A percentile compares a stretch with the other conserved stretches of the same genome.
Conservation (phyloP, 2,888 invertebrate genomes). For the Dicycla oo region DNA sequence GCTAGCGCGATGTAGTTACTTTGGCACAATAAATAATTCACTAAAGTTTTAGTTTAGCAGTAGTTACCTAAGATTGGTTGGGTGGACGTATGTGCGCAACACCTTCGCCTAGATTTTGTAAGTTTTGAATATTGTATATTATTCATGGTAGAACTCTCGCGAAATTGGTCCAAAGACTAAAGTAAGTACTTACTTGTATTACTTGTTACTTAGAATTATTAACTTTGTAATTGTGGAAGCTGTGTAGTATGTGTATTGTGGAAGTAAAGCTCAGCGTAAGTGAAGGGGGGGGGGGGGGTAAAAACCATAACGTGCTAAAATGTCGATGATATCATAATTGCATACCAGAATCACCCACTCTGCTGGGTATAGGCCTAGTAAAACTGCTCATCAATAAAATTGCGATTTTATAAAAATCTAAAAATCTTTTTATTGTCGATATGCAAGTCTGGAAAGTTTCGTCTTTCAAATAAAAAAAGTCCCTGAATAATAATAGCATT, state of each 20-base stretch:
- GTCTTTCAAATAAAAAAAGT: not conserved
- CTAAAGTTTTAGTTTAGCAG: conserved; percentile 6
- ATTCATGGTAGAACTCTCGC: conserved; percentile 31
- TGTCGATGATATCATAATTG: too few relatives aligned
- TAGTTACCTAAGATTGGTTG: not conserved
- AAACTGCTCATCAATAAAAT: too few relatives aligned
- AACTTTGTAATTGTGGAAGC: conserved; percentile 10
- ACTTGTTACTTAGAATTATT: conserved; percentile 26
- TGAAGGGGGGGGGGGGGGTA: not conserved
- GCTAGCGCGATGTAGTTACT: conserved; percentile 25
- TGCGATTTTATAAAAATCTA: not conserved
- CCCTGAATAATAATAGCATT: not conserved
- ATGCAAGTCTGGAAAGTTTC: not conserved
- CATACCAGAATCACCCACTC: too few relatives aligned
- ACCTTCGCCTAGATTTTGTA: conserved; percentile 1
- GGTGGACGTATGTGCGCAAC: conserved; percentile 7
- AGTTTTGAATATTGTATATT: conserved; percentile 37
- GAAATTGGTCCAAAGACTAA: conserved; percentile 9
- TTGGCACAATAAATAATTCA: conserved; percentile 17
- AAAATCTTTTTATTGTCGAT: not conserved
- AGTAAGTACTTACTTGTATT: not conserved
- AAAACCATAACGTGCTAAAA: too few relatives aligned
- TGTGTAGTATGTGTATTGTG: too few relatives aligned
- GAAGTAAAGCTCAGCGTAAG: not conserved
- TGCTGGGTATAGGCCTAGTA: too few relatives aligned